Conservation (phyloP, 2,888 invertebrate species). For the Leucania comma region DNA sequence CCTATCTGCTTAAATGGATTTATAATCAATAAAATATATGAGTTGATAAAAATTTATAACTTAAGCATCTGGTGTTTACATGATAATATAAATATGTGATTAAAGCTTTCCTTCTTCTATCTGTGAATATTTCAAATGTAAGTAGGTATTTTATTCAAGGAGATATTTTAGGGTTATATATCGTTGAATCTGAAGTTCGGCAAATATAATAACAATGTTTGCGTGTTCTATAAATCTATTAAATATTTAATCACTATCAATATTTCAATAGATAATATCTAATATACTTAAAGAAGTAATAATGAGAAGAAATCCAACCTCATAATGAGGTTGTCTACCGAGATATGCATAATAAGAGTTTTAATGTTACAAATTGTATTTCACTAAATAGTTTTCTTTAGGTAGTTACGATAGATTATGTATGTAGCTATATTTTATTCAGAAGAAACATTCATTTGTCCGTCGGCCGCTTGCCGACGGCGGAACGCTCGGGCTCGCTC, state of each 20-base stretch:
- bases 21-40: slow-evolving; percentile 14
- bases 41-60: slow-evolving; percentile 9
- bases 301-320: not conserved
- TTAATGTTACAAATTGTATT: not conserved
- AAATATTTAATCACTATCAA: not conserved
- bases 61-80: slow-evolving; percentile 6
- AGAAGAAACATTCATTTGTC: slow-evolving; percentile 41
- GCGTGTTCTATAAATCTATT: not conserved
- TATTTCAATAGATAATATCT: not conserved
- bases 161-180: not conserved
- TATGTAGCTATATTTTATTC: slow-evolving; percentile 19
- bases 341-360: not conserved
- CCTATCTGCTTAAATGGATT: slow-evolving; percentile 10
- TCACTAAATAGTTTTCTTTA: not conserved
- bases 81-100: slow-evolving; percentile 6
- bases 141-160: not conserved
- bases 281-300: not conserved
- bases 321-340: not conserved
- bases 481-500: slow-evolving; percentile 41
- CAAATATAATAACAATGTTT: not conserved
- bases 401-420: not conserved
- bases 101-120: slow-evolving; percentile 5
- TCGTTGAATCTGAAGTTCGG: not conserved
- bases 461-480: slow-evolving; percentile 77
- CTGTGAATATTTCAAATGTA: not conserved